Percentiles rank a stretch among this genome's conserved stretches.
Conservation (phyloP, 2,888 invertebrate species). For the Caenorhabditis sulstoni region DNA sequence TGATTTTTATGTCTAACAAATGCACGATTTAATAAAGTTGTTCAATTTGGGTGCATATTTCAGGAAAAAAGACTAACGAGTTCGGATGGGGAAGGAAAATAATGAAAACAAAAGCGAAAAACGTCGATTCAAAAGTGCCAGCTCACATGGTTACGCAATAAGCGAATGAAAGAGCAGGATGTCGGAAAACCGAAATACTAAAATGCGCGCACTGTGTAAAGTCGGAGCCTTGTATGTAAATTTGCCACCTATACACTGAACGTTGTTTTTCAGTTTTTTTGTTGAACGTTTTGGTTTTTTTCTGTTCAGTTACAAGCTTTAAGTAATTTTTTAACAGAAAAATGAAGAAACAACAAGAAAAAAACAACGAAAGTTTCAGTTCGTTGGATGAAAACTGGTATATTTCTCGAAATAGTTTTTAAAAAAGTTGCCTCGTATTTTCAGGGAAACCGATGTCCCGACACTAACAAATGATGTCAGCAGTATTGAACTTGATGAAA, state of each 20-base stretch:
- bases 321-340: too few relatives aligned
- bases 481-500: not conserved
- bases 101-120: too few relatives aligned
- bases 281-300: too few relatives aligned
- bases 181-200: slow-evolving; percentile 20
- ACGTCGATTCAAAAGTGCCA: too few relatives aligned
- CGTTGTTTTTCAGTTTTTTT: too few relatives aligned
- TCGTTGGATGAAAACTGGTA: slow-evolving; percentile 63
- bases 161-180: not conserved
- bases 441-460: slow-evolving; percentile 52
- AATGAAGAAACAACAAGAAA: slow-evolving; percentile 22
- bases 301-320: too few relatives aligned
- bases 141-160: too few relatives aligned
- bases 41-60: too few relatives aligned
- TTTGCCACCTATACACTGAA: slow-evolving; percentile 3
- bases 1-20: not conserved
- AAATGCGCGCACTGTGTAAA: slow-evolving; percentile 26
- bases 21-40: too few relatives aligned
- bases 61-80: too few relatives aligned
- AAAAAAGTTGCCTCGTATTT: not conserved
- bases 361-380: slow-evolving; percentile 41
- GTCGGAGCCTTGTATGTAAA: slow-evolving; percentile 9
- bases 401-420: slow-evolving; percentile 2
- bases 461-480: slow-evolving; percentile 7
- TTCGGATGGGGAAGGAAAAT: too few relatives aligned